Base-by-base conservation (phyloP, 2,888 invertebrate species). In the Polymixis lichenea region DNA sequence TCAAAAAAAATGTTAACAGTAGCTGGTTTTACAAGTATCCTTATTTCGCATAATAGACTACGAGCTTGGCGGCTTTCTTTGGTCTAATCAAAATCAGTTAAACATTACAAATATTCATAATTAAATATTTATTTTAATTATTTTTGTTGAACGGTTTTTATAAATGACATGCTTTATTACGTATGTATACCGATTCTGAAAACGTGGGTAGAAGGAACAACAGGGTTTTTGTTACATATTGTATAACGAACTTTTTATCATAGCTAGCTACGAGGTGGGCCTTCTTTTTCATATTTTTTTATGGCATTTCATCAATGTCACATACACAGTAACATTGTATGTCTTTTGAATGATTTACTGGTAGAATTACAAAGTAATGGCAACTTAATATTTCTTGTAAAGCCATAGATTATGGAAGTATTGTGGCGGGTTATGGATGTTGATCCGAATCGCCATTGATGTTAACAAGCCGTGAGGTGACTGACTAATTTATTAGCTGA, bases 281-380 rank as follows among this genome's bases (percentile, higher is more conserved):
- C 53, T 82, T 72, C 55, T 70, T 15, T 2, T 17, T 5, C 15
- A 43, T n/a, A 0, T 43, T 13, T 25, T 25, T 3, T 22, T 15
- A n/a, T 62, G 79, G 1, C 49, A 38, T 62, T 51, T 46, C 49
- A 65, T 68, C 64, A 68, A n/a, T 46, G 58, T 65, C 73, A 62
- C 66, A 66, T 78, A 17, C 15, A 46, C 25, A 22, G 28, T 43
- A 25, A 86, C 84, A 86, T 80, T 87, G 83, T 83, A 68, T 65
- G 56, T 70, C 22, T 53, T 51, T 32, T 73, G 58, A 83, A 76
- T 83, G 75, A 82, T 70, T 74, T 75, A 87, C 72, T 43, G 61
- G 13, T 53, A 60, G 28, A 53, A 79, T 74, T 60, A 72, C 62
- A 78, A 86, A 75, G 80, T 86, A 77, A 68, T 67, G 43, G 61